phyloP scores from a whole-genome alignment of 2,888 invertebrate species.

The Scrobipalpa costella region DNA sequence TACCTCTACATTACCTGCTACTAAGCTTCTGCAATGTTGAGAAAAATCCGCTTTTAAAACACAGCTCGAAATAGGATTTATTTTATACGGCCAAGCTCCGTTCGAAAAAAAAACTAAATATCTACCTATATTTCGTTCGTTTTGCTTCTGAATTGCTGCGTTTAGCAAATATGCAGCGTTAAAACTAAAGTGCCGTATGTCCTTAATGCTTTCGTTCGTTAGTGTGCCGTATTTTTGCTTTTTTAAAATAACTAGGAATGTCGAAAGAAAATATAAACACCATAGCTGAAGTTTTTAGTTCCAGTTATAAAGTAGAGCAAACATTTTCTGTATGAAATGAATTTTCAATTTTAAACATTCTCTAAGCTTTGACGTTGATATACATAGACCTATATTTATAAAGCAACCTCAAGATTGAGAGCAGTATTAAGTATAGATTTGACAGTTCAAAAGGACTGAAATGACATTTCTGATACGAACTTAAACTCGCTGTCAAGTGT shows the following conservation, averaged over 20 bases:
- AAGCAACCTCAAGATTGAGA: too few species aligned
- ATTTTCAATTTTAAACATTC: too few species aligned
- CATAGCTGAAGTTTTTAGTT: too few species aligned
- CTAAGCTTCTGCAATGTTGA: slow-evolving; percentile 37
- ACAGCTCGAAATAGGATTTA: slow-evolving; percentile 22
- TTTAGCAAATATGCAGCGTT: slow-evolving; percentile 8
- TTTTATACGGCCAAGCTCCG: slow-evolving; percentile 2
- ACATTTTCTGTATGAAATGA: too few species aligned
- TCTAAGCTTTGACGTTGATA: too few species aligned
- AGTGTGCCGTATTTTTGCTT: not conserved
- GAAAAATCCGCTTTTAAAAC: not conserved
- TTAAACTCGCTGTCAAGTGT: too few species aligned
- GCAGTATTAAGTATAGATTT: too few species aligned
- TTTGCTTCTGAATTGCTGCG: slow-evolving; percentile 5
- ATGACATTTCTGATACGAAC: too few species aligned
- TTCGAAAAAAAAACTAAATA: slow-evolving; percentile 5
- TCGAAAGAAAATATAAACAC: not conserved
- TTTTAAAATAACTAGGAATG: not conserved
- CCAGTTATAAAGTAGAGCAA: too few species aligned
- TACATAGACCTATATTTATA: too few species aligned
- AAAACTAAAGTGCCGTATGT: slow-evolving; percentile 30
- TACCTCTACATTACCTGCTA: slow-evolving; percentile 38
- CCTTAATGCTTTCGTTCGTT: slow-evolving; percentile 43
- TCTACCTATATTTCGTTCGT: slow-evolving; percentile 2
- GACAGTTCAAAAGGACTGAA: too few species aligned